Evolutionary conservation across 1,140 invertebrate genomes (phyloP), one percentile per base, ranked within the genome.

Genomic region (Musca domestica): DNA sequence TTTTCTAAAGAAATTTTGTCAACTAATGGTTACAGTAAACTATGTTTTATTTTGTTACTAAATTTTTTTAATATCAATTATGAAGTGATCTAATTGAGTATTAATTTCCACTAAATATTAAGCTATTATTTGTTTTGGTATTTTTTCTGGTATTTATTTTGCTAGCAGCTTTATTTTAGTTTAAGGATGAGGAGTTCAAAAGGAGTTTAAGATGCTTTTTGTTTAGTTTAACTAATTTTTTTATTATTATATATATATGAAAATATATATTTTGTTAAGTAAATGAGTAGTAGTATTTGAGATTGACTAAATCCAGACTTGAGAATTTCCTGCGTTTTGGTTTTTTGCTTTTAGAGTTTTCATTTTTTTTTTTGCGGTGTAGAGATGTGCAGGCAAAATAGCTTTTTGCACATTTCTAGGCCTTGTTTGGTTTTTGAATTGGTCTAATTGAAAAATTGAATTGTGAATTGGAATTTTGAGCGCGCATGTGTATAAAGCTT

Each of bases 401-500:
- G 25, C 12, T 41, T 41, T 41, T 7, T 41, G 56, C 56, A 61
- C 34, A 61, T 41, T 10, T 19, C 56, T 61, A 61, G 19, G n/a
- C 34, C 27, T 17, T 41, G 34, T 41, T 30, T 9, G 9, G n/a
- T n/a, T n/a, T n/a, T n/a, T n/a, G n/a, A 41, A 41, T 41, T 41
- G 34, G 6, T 41, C 34, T 41, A 41, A 41, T 41, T 41, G 34
- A 41, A 41, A 41, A 9, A 41, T 41, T 7, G 22, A 34, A 30
- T 49, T 41, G 41, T 65, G 64, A 65, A 65, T 66, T 66, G 48
- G 65, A 66, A 66, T 66, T 66, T 66, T 51, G 65, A 69, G 64
- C 68, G 34, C 63, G 68, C 58, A 64, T 69, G 64, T 64, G 41
- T 20, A 54, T 48, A 67, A 74, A 73, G 71, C 78, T 80, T 80